Evolutionary conservation across 2,888 invertebrate species (phyloP).

Genomic region (Meloe dianella): DNA sequence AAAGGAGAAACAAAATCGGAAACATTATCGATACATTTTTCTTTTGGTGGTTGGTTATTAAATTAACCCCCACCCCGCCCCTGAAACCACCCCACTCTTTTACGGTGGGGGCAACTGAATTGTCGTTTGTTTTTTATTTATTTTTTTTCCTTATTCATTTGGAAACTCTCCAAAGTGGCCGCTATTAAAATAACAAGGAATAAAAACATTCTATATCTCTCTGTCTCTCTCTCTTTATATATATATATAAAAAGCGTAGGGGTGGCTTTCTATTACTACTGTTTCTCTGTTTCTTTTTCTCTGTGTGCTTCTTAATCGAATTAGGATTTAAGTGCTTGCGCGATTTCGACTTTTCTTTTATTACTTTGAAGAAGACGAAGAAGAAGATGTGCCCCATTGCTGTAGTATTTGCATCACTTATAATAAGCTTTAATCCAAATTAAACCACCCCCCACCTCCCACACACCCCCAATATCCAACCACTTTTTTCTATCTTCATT

Average conservation of each 20-base stretch:
- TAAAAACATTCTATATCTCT: too few species aligned
- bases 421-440: not conserved
- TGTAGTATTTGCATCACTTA: too few species aligned
- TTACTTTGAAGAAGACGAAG: not conserved
- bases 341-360: slow-evolving; percentile 12
- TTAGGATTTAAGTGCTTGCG: slow-evolving; percentile 12
- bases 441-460: too few species aligned
- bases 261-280: too few species aligned
- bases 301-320: slow-evolving; percentile 1
- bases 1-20: not conserved
- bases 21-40: not conserved
- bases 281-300: not conserved
- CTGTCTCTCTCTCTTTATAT: too few species aligned
- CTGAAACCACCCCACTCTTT: too few species aligned
- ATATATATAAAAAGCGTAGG: not conserved
- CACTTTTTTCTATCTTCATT: not conserved
- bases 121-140: too few species aligned
- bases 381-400: not conserved
- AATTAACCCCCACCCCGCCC: too few species aligned
- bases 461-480: too few species aligned
- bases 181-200: slow-evolving; percentile 1
- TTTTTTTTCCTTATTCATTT: too few species aligned
- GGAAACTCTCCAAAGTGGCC: too few species aligned
- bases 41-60: slow-evolving; percentile 7
- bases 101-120: too few species aligned